Evolutionary conservation across 1,140 invertebrate genomes (phyloP), one percentile per base, ranked within the genome.

Genomic region (Drosophila parvula): DNA sequence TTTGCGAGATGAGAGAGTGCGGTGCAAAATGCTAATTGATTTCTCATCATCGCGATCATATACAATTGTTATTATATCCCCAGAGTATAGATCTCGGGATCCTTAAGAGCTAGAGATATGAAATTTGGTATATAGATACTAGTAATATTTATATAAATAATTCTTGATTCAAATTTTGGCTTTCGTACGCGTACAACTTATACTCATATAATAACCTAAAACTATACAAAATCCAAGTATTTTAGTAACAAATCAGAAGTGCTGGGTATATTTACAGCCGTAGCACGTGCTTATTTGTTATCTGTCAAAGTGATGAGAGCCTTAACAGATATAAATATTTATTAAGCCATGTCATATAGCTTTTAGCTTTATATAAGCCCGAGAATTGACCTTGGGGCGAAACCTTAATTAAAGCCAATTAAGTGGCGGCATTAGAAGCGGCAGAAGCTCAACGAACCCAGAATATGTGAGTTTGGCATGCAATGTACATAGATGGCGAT

Each of bases 391-490:
- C 69, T 73, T 73, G 69, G 43, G 53, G 36, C 44, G 32, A 59
- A 71, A 73, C 44, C 40, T 71, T 73, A 73, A 73, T 73, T 73
- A 73, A 73, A 30, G 16, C 65, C 67, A 73, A 73, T 73, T 71
- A 73, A 59, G 53, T 71, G 0, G 28, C 53, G 69, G 69, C 53
- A 73, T 73, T 73, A 71, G 65, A 69, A 32, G 65, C 65, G 65
- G 65, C 65, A 67, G 51, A 67, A 73, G 69, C 69, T 73, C 69
- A 73, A 59, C 68, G 67, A 73, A 71, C 65, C 27, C 40, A 73
- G 36, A 59, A 73, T 55, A 55, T 59, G 69, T 38, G 67, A 71
- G 65, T 59, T 56, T 71, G 55, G 55, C 69, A 73, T 73, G 68
- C 68, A 48, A 71, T 44, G 53, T 30, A 14, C n/a, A 59, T 53